Evolutionary conservation across 2,888 invertebrate species (phyloP).

Genomic region (Beris chalybata): DNA sequence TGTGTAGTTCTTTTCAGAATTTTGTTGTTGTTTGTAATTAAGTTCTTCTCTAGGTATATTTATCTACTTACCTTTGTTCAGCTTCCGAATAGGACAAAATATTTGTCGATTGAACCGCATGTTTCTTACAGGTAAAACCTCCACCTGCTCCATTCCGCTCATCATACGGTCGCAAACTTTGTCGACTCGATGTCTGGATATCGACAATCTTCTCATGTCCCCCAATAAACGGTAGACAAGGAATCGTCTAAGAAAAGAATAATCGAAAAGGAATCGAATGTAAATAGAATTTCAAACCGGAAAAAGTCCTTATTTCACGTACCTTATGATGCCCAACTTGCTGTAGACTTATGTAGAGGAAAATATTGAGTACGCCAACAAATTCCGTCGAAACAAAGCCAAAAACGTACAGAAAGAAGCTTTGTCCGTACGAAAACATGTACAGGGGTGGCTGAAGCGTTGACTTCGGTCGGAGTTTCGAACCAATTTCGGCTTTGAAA

Average conservation of each 20-base stretch:
- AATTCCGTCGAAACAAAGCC: slow-evolving; percentile 83
- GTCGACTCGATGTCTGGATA: slow-evolving; percentile 38
- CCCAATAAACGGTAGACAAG: slow-evolving; percentile 50
- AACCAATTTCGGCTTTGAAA: slow-evolving; percentile 87
- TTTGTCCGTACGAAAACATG: slow-evolving; percentile 85
- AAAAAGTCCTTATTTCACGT: slow-evolving; percentile 39
- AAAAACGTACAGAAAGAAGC: slow-evolving; percentile 81
- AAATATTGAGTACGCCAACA: slow-evolving; percentile 83
- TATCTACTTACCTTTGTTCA: slow-evolving; percentile 29
- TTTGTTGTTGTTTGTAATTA: not conserved
- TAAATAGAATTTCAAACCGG: slow-evolving; percentile 3
- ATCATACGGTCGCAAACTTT: slow-evolving; percentile 19
- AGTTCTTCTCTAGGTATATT: not conserved
- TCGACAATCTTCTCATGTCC: slow-evolving; percentile 50
- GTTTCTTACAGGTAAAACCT: slow-evolving; percentile 37
- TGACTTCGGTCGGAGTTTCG: slow-evolving; percentile 80
- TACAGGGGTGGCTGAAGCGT: slow-evolving; percentile 77
- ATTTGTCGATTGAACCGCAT: slow-evolving; percentile 27
- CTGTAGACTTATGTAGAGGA: slow-evolving; percentile 70
- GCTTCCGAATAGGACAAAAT: slow-evolving; percentile 10
- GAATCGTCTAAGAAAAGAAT: slow-evolving; percentile 46
- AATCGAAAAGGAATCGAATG: slow-evolving; percentile 6
- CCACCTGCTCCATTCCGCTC: slow-evolving; percentile 21
- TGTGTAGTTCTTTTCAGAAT: not conserved
- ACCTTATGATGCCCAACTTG: slow-evolving; percentile 53